phyloP scores from a whole-genome alignment of 2,113 vertebrate species.

The Pelobates fuscus region DNA sequence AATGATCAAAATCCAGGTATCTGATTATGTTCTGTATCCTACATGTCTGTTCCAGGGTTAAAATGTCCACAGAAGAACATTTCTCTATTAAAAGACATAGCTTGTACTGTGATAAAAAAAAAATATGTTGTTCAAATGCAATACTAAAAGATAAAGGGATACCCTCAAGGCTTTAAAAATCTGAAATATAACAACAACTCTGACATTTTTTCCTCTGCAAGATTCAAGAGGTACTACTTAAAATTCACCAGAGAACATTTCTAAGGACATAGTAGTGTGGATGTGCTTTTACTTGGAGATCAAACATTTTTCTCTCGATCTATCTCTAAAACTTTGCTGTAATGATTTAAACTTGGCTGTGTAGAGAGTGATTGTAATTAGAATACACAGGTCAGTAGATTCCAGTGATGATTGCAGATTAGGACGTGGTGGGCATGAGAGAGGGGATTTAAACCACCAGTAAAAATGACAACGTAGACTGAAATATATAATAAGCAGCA shows the following conservation, averaged over 20 bases:
- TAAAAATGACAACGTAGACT: no score
- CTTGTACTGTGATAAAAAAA: not conserved
- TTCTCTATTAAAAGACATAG: no score
- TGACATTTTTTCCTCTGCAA: not conserved
- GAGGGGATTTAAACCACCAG: no score
- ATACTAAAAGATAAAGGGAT: not conserved
- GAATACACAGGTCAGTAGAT: not conserved
- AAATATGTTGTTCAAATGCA: not conserved
- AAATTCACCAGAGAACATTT: not conserved
- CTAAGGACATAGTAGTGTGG: not conserved
- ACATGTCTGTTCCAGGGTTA: not conserved
- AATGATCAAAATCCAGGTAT: not conserved
- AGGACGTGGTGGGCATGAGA: no score
- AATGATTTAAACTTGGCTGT: not conserved
- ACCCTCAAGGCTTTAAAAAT: not conserved
- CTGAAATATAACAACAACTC: not conserved
- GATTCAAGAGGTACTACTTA: not conserved
- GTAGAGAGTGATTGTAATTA: not conserved
- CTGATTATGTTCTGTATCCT: not conserved
- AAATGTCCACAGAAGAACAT: slow-evolving; percentile 4
- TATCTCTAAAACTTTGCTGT: not conserved
- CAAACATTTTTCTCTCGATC: not conserved
- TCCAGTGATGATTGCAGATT: not conserved
- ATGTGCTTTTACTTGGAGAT: not conserved
- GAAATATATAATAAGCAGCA: no score